Evolutionary conservation across 2,797 vertebrate genomes (phyloP).

Genomic region (Thunnus albacares): DNA sequence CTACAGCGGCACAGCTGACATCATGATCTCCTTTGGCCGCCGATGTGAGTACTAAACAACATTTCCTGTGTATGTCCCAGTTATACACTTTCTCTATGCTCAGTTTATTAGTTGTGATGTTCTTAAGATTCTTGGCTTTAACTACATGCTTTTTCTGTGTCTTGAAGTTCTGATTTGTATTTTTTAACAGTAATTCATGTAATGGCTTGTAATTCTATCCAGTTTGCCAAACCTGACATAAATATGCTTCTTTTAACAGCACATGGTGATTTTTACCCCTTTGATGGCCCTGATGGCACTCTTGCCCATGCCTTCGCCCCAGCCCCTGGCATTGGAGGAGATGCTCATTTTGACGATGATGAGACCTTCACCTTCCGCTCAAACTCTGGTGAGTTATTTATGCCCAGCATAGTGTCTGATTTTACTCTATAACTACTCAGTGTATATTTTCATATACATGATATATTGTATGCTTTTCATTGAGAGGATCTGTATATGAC

Average conservation of each 20-base stretch:
- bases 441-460: not conserved
- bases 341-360: constrained; percentile 93
- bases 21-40: no score
- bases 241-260: no score
- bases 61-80: not conserved
- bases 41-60: no score
- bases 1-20: no score
- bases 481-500: not conserved
- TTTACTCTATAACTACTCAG: no score
- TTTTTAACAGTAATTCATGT: no score
- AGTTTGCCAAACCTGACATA: no score
- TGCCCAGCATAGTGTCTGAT: not conserved
- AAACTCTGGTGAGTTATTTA: constrained; percentile 63
- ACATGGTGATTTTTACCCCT: no score
- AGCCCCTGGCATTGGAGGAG: constrained; percentile 84
- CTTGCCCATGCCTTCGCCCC: no score
- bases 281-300: no score
- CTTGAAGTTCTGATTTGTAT: not conserved
- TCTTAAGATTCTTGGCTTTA: no score
- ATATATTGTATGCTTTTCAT: not conserved
- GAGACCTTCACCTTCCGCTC: constrained; percentile 87
- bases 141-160: no score
- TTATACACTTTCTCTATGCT: not conserved
- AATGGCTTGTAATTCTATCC: not conserved
- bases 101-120: not conserved